Evolutionary conservation across 2,888 invertebrate genomes (phyloP), one percentile per base, ranked within the genome.

Genomic region (Agrilus biguttatus): DNA sequence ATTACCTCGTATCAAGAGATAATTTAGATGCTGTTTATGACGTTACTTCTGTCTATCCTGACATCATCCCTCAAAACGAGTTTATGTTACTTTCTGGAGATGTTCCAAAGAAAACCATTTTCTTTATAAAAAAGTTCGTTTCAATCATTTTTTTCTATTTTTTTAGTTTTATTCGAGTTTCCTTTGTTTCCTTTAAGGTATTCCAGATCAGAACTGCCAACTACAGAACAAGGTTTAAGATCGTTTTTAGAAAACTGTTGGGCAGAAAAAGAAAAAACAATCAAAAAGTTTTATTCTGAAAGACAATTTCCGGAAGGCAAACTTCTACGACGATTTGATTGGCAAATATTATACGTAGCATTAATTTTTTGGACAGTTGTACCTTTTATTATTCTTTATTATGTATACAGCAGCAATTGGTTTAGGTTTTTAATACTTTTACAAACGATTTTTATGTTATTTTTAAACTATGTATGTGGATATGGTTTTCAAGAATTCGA

Each of bases 31-130:
- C 85, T 1, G 72, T 91, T n/a, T 88, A 89, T 61, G 90, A 91
- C 61, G 72, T 89, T 49, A 87, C 89, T 0, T 73, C 91, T n/a
- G 84, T 79, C 0, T 91, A 90, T 63, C 87, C 87, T 5, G 75
- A 75, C 49, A 74, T 74, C 12, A 66, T 80, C 32, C 84, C 87
- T 1, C 84, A 86, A 61, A 80, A 77, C 14, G 89, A 91, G 63
- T 60, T 73, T 17, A 80, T 83, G 55, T 64, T 89, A 38, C 55
- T 84, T 7, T 66, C 67, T 13, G 89, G 89, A 8, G 70, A 70
- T 44, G 74, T 84, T 55, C 89, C 90, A 0, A 72, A 71, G 48
- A 75, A 82, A 57, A 81, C 89, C 10, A 81, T 83, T 60, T 83
- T 88, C 59, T 74, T 81, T 63, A 75, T 88, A 47, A 77, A 77